These are phyloP conservation scores for Cephalopholis sonnerati DNA, from an alignment of 2,113 vertebrate species.

Conservation along the genomic window DNA sequence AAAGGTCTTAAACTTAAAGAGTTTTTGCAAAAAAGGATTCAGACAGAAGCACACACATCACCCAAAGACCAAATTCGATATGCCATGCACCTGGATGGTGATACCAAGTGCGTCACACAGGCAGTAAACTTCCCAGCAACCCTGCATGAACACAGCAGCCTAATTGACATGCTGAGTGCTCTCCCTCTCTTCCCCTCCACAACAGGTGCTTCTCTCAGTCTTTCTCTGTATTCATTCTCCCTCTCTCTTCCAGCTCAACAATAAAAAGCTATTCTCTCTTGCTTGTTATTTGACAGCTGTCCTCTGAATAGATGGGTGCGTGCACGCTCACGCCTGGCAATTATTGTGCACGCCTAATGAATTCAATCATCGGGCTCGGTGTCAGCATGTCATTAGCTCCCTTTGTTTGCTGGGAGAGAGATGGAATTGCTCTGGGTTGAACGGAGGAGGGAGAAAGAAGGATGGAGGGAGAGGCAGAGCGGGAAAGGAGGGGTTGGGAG, in stretches of 20 bases:
- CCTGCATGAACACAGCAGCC: slow-evolving; percentile 50
- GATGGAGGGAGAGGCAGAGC: slow-evolving; percentile 17
- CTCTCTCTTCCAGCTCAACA: slow-evolving; percentile 65
- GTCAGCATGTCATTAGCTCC: slow-evolving; percentile 81
- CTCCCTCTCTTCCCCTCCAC: slow-evolving; percentile 36
- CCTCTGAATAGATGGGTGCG: slow-evolving; percentile 76
- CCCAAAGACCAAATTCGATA: background rate
- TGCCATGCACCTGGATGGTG: slow-evolving; percentile 31
- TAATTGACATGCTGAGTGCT: slow-evolving; percentile 73
- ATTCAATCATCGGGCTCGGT: slow-evolving; percentile 81
- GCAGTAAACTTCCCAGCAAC: slow-evolving; percentile 34
- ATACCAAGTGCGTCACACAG: slow-evolving; percentile 30
- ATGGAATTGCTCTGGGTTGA: slow-evolving; percentile 73
- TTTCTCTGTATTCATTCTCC: slow-evolving; percentile 38
- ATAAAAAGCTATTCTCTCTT: slow-evolving; percentile 75
- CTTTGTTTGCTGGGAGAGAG: slow-evolving; percentile 78
- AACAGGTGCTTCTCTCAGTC: slow-evolving; percentile 67
- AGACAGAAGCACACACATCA: background rate
- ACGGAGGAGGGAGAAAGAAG: slow-evolving; percentile 22
- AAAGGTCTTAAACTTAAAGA: background rate
- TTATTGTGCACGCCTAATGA: slow-evolving; percentile 82
- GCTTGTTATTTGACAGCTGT: slow-evolving; percentile 84
- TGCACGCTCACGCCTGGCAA: slow-evolving; percentile 74
- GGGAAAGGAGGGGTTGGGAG: background rate
- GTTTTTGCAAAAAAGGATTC: background rate